Evolutionary conservation across 2,888 invertebrate genomes (phyloP).

Genomic region (Fissipunctia ypsillon): DNA sequence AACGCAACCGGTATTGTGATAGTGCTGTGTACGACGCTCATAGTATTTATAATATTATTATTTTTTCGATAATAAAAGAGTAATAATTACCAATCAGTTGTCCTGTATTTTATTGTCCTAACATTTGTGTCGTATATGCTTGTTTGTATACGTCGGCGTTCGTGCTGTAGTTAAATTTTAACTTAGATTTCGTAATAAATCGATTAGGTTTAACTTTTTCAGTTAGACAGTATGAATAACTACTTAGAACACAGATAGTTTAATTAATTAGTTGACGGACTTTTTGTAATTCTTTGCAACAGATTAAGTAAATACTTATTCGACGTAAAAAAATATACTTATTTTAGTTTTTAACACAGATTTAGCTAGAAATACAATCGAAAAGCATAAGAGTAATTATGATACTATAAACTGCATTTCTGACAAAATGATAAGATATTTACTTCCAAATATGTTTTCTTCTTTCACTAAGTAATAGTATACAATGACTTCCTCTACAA

Average conservation of each 20-base stretch:
- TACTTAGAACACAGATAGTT: neutral
- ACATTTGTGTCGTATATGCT: conserved; percentile 72
- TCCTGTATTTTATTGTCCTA: conserved; percentile 85
- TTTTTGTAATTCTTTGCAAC: neutral
- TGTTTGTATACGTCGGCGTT: conserved; percentile 67
- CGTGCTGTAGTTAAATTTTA: conserved; percentile 31
- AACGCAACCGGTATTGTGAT: conserved; percentile 86
- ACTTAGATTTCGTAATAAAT: neutral
- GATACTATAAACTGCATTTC: neutral
- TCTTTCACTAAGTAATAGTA: neutral
- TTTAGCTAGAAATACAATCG: neutral
- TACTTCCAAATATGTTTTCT: neutral
- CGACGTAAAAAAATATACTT: neutral
- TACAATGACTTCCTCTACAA: neutral
- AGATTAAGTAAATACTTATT: neutral
- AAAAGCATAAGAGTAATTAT: neutral
- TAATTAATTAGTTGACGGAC: neutral
- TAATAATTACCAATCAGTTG: conserved; percentile 82
- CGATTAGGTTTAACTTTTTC: neutral
- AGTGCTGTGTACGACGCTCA: conserved; percentile 88
- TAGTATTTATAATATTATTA: conserved; percentile 82
- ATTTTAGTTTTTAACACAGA: neutral
- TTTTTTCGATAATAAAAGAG: conserved; percentile 87
- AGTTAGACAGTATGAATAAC: neutral
- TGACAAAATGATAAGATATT: neutral